These are phyloP conservation scores for Apamea monoglypha DNA, from an alignment of 2,888 invertebrate species.

Conservation along the genomic window DNA sequence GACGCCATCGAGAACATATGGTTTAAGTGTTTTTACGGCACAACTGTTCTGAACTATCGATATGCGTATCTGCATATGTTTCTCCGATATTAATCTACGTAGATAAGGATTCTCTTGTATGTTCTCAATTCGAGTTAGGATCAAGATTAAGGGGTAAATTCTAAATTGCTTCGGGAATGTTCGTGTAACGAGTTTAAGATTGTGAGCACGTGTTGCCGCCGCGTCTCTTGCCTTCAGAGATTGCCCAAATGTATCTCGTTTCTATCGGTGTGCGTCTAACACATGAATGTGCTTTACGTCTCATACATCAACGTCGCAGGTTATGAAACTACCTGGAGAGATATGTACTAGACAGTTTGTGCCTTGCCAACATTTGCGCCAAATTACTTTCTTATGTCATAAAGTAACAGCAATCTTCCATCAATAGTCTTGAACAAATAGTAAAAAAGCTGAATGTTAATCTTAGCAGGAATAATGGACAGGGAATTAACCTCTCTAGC, in stretches of 20 bases:
- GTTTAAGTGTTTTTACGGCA: slow-evolving; percentile 69
- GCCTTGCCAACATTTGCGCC: slow-evolving; percentile 67
- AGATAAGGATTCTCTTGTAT: slow-evolving; percentile 72
- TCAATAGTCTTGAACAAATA: slow-evolving; percentile 62
- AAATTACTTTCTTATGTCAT: slow-evolving; percentile 56
- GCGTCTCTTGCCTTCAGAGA: slow-evolving; percentile 76
- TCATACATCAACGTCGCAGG: slow-evolving; percentile 85
- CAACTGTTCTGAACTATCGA: slow-evolving; percentile 59
- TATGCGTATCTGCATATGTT: slow-evolving; percentile 59
- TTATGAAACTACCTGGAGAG: slow-evolving; percentile 84
- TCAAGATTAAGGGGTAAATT: slow-evolving; percentile 82
- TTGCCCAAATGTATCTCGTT: slow-evolving; percentile 81
- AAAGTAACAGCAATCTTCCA: slow-evolving; percentile 51
- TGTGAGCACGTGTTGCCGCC: slow-evolving; percentile 83
- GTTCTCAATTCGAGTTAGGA: slow-evolving; percentile 75
- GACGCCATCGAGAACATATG: slow-evolving; percentile 71
- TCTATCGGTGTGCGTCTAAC: slow-evolving; percentile 70
- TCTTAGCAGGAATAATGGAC: slow-evolving; percentile 76
- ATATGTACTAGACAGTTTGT: slow-evolving; percentile 81
- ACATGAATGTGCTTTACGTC: slow-evolving; percentile 69
- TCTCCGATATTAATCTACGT: slow-evolving; percentile 74
- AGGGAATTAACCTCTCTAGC: slow-evolving; percentile 74
- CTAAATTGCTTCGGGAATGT: slow-evolving; percentile 83
- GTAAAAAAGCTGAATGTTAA: slow-evolving; percentile 71
- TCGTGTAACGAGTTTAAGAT: slow-evolving; percentile 87